These are phyloP conservation scores for Hapalemur alaotrensis DNA, from an alignment of 2,797 vertebrate genomes.

Conservation along the genomic window DNA sequence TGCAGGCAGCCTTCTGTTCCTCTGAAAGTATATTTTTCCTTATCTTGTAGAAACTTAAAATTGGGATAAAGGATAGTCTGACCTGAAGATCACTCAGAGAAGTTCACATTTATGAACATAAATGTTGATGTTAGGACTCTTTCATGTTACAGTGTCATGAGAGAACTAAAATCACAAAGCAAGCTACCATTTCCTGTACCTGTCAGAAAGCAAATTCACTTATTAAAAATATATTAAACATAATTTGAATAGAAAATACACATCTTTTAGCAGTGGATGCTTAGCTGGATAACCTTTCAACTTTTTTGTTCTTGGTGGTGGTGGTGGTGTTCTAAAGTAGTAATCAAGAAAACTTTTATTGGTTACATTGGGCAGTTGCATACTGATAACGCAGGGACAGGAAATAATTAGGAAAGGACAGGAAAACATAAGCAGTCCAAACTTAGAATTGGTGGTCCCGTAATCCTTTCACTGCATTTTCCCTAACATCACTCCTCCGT, in stretches of 20 bases:
- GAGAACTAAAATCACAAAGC: neutral
- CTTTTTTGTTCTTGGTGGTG: too few relatives aligned
- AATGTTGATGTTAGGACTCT: neutral
- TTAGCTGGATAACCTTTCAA: neutral
- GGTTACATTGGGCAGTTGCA: neutral
- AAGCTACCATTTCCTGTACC: neutral
- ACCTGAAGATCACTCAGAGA: neutral
- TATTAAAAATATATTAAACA: neutral
- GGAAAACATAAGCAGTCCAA: neutral
- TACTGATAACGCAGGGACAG: neutral
- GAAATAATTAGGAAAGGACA: neutral
- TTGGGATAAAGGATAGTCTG: neutral
- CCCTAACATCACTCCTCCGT: rapidly evolving
- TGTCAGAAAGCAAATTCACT: neutral
- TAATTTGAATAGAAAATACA: neutral
- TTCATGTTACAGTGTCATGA: neutral
- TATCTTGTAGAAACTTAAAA: neutral
- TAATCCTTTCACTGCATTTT: neutral
- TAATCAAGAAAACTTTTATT: neutral
- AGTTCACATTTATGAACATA: neutral
- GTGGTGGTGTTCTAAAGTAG: neutral
- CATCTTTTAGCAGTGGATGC: neutral
- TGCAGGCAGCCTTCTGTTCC: neutral
- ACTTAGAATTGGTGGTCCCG: neutral
- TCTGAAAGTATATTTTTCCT: neutral